A percentile compares a stretch with the other conserved stretches of the same genome.
These are phyloP conservation scores for Stenodera caucasica DNA, from an alignment of 2,888 invertebrate species.

Conservation along the genomic window DNA sequence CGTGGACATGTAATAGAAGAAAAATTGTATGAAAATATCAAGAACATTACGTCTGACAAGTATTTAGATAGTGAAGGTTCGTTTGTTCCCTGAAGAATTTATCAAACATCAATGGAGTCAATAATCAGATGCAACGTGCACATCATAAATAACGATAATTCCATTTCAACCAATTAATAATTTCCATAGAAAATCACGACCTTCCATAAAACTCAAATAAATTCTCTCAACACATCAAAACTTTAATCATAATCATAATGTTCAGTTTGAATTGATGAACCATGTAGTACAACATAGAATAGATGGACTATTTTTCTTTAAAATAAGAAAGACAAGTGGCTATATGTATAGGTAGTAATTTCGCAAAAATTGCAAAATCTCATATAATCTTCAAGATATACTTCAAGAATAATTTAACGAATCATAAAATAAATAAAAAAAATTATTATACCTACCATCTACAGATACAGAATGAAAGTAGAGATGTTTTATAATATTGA, in stretches of 20 bases:
- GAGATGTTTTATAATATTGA: background rate
- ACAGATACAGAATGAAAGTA: background rate
- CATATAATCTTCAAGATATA: too few relatives aligned
- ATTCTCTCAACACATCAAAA: background rate
- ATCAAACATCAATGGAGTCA: background rate
- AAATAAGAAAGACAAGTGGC: too few relatives aligned
- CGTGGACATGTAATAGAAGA: background rate
- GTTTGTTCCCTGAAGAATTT: background rate
- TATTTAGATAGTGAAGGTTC: background rate
- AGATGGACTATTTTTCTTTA: too few relatives aligned
- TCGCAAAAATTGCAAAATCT: too few relatives aligned
- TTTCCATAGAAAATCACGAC: background rate
- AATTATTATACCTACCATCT: too few relatives aligned
- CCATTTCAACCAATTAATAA: background rate
- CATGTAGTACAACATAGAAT: too few relatives aligned
- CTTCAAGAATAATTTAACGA: too few relatives aligned
- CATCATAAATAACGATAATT: background rate
- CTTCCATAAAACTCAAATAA: background rate
- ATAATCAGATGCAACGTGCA: background rate
- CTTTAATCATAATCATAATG: too few relatives aligned
- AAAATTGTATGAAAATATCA: background rate
- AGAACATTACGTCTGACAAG: background rate
- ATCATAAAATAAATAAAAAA: too few relatives aligned
- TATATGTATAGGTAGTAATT: too few relatives aligned
- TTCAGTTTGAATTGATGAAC: too few relatives aligned